phyloP scores from a whole-genome alignment of 2,888 invertebrate species.

The Machimus atricapillus region DNA sequence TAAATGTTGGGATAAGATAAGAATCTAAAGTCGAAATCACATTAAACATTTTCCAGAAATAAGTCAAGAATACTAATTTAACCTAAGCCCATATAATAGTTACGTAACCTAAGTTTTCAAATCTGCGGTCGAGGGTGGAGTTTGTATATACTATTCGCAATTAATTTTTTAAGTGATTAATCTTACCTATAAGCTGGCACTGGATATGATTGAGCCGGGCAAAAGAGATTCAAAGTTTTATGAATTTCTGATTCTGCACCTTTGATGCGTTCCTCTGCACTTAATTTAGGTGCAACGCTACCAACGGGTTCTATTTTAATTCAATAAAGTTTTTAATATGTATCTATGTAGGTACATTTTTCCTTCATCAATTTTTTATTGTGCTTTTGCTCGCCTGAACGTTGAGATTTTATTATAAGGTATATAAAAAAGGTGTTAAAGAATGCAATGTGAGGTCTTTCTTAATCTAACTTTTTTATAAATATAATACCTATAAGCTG shows the following conservation, averaged over 20 bases:
- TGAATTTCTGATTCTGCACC: slow-evolving; percentile 62
- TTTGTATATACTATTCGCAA: too few species aligned
- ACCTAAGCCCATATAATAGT: too few species aligned
- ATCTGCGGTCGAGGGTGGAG: too few species aligned
- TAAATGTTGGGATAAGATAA: neutral
- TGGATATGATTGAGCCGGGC: slow-evolving; percentile 79
- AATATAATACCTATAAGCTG: slow-evolving; percentile 50
- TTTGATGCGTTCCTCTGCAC: slow-evolving; percentile 68
- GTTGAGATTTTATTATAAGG: slow-evolving; percentile 48
- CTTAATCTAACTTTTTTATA: neutral
- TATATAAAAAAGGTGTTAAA: neutral
- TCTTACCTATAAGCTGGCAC: slow-evolving; percentile 62
- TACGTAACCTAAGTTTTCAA: too few species aligned
- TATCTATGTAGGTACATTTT: neutral
- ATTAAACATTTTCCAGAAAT: neutral
- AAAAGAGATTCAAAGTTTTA: slow-evolving; percentile 70
- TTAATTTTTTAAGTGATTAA: neutral
- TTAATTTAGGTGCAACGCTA: slow-evolving; percentile 64
- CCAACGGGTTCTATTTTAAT: slow-evolving; percentile 65
- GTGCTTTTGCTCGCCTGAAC: slow-evolving; percentile 47
- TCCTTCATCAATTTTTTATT: neutral
- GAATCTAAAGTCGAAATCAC: neutral
- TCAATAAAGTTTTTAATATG: neutral
- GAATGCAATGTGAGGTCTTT: neutral
- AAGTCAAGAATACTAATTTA: too few species aligned